phyloP scores from a whole-genome alignment of 1,140 invertebrate genomes.

The Thrips palmi region DNA sequence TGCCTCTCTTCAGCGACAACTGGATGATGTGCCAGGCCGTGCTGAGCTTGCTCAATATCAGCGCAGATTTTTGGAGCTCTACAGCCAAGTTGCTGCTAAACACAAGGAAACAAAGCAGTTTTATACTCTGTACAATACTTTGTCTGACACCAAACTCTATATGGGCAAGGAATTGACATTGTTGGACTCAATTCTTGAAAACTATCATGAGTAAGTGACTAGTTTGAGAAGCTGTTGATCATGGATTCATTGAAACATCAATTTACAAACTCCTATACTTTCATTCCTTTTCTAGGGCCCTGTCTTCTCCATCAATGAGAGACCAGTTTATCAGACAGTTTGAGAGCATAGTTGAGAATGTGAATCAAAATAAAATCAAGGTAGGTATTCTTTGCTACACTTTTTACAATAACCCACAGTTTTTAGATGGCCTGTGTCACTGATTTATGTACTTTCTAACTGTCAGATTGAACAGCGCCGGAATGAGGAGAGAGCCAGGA shows the following conservation, averaged over 20 bases:
- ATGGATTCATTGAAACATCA: neutral
- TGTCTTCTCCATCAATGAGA: constrained; percentile 43
- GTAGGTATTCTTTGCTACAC: constrained; percentile 23
- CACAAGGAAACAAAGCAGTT: constrained; percentile 95
- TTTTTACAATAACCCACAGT: neutral
- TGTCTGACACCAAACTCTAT: constrained; percentile 86
- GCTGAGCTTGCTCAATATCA: constrained; percentile 91
- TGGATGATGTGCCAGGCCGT: constrained; percentile 81
- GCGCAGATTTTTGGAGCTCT: constrained; percentile 83
- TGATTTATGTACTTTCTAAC: constrained; percentile 1
- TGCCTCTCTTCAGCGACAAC: constrained; percentile 49
- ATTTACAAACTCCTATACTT: constrained; percentile 3
- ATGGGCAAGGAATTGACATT: constrained; percentile 79
- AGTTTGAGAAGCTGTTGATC: neutral
- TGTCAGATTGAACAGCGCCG: constrained; percentile 30
- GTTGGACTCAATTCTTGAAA: constrained; percentile 86
- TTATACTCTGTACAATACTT: constrained; percentile 87
- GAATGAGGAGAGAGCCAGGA: constrained; percentile 48
- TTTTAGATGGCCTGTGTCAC: constrained; percentile 7
- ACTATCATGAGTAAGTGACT: constrained; percentile 64
- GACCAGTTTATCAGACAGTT: constrained; percentile 80
- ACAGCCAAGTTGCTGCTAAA: constrained; percentile 87
- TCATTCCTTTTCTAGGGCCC: constrained; percentile 31
- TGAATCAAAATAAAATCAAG: constrained; percentile 63
- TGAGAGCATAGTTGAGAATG: constrained; percentile 66